phyloP scores from a whole-genome alignment of 2,888 invertebrate species.

The Epiblema foenella region DNA sequence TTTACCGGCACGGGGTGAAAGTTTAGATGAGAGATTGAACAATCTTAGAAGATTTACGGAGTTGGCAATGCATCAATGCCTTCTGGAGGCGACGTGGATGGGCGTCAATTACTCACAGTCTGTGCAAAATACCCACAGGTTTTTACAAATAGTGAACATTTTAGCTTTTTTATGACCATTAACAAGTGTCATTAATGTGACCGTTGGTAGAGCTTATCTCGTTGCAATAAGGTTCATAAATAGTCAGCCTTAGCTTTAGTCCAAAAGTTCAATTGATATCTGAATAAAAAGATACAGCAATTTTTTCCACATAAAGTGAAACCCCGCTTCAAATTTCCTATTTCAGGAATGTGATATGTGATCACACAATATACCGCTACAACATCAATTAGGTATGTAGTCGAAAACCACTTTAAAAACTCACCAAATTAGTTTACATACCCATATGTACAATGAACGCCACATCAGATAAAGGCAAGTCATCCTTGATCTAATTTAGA shows the following conservation, averaged over 20 bases:
- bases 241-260: too few relatives aligned
- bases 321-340: too few relatives aligned
- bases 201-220: too few relatives aligned
- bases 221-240: too few relatives aligned
- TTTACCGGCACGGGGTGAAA: background rate
- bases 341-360: too few relatives aligned
- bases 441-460: background rate
- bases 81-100: background rate
- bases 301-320: too few relatives aligned
- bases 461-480: background rate
- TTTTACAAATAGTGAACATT: too few relatives aligned
- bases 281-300: too few relatives aligned
- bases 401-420: background rate
- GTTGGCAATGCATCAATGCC: constrained; percentile 23
- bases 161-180: too few relatives aligned
- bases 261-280: too few relatives aligned
- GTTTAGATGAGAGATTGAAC: constrained; percentile 21
- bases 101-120: background rate
- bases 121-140: background rate
- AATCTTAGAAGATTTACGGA: constrained; percentile 28
- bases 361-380: background rate
- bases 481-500: constrained; percentile 20
- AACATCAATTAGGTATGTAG: background rate
- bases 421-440: constrained; percentile 5
- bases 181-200: too few relatives aligned